Evolutionary conservation across 1,140 invertebrate genomes (phyloP).

Genomic region (Dermatophagoides farinae): DNA sequence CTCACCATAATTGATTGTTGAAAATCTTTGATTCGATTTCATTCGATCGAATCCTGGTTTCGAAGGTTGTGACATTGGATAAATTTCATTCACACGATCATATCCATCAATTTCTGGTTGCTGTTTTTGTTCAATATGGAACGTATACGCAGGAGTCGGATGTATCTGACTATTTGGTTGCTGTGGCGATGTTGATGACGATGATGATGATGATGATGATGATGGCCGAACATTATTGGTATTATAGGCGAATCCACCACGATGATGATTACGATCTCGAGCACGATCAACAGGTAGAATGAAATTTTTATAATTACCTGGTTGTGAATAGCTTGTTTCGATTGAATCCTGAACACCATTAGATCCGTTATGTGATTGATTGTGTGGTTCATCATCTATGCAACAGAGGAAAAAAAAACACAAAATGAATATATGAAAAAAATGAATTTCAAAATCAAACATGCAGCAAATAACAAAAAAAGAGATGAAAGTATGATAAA

Average conservation of each 20-base stretch:
- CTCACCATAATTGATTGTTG: no score
- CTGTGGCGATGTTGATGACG: neutral
- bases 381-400: neutral
- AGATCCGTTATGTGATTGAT: neutral
- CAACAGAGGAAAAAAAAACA: neutral
- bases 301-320: neutral
- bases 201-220: neutral
- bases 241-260: constrained; percentile 1
- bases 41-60: no score
- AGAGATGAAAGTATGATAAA: neutral
- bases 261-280: constrained; percentile 7
- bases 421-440: neutral
- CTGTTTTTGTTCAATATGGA: neutral
- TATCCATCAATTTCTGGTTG: neutral
- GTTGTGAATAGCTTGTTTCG: constrained; percentile 3
- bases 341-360: constrained; percentile 1
- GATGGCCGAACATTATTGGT: neutral
- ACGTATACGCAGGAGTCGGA: neutral
- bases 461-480: neutral
- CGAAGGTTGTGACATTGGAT: no score
- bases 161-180: neutral
- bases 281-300: neutral
- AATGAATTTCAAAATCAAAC: neutral
- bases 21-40: no score
- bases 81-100: no score